A percentile compares a stretch with the other conserved stretches of the same genome.
phyloP scores from a whole-genome alignment of 1,140 invertebrate genomes.

The Carposina sasakii region DNA sequence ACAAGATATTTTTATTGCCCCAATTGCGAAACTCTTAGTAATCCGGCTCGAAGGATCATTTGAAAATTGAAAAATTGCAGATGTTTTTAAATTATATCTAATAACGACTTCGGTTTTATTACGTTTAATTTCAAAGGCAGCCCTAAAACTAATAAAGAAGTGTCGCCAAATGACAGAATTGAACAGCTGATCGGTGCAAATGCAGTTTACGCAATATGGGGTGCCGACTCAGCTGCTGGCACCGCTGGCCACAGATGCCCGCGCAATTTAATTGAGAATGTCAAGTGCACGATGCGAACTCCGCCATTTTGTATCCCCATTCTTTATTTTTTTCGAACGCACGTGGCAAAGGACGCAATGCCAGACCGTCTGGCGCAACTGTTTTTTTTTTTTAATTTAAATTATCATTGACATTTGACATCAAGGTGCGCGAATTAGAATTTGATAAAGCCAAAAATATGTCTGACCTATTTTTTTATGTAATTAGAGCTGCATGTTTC shows the following conservation, averaged over 20 bases:
- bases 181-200: conserved; percentile 47
- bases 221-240: conserved; percentile 65
- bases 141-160: too few relatives aligned
- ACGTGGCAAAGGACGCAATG: conserved; percentile 58
- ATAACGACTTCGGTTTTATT: too few relatives aligned
- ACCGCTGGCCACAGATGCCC: conserved; percentile 68
- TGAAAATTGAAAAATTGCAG: too few relatives aligned
- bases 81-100: too few relatives aligned
- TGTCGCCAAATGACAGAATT: too few relatives aligned
- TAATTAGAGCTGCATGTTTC: conserved; percentile 62
- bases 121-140: too few relatives aligned
- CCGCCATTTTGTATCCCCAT: conserved; percentile 59
- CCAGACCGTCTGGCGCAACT: conserved; percentile 60
- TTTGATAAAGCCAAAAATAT: conserved; percentile 55
- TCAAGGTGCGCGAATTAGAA: conserved; percentile 45
- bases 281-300: conserved; percentile 69
- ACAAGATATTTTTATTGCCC: too few relatives aligned
- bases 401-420: conserved; percentile 51
- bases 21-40: too few relatives aligned
- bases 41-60: too few relatives aligned
- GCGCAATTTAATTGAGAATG: conserved; percentile 71
- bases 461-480: conserved; percentile 53
- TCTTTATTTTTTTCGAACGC: conserved; percentile 59
- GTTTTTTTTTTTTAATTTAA: conserved; percentile 39
- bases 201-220: too few relatives aligned